Evolutionary conservation across 2,797 vertebrate species (phyloP).

Genomic region (Peromyscus attwateri): DNA sequence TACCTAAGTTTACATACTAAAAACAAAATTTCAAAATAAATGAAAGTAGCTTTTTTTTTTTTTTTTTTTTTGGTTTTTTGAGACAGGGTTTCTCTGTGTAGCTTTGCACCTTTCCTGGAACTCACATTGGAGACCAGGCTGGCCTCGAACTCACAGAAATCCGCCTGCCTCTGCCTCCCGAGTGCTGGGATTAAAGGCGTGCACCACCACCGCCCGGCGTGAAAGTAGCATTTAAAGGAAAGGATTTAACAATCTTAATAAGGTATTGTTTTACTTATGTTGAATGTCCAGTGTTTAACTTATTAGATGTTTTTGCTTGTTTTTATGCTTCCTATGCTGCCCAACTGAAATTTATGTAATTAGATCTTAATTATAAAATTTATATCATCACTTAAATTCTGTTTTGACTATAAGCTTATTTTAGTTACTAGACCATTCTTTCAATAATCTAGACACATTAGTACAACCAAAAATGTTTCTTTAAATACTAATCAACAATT

Average conservation of each 20-base stretch:
- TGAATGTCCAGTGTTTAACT: background rate
- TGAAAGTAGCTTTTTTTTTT: no score
- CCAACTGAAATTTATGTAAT: conserved; percentile 7
- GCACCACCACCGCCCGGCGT: no score
- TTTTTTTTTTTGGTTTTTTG: no score
- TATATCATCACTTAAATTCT: background rate
- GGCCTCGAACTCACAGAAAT: no score
- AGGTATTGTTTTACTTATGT: conserved; percentile 1
- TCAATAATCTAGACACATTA: background rate
- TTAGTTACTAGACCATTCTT: conserved; percentile 23
- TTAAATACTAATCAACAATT: background rate
- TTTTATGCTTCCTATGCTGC: conserved; percentile 32
- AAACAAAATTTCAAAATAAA: conserved; percentile 23
- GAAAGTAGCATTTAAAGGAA: background rate
- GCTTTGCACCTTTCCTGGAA: no score
- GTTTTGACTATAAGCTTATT: conserved; percentile 1
- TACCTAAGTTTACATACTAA: conserved; percentile 30
- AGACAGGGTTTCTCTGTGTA: no score
- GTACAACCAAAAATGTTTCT: background rate
- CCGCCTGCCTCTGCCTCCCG: no score
- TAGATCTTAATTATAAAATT: background rate
- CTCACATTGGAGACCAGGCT: no score
- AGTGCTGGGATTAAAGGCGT: no score
- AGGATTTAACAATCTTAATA: conserved; percentile 22
- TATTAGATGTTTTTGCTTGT: conserved; percentile 4